phyloP scores from a whole-genome alignment of 53 echinoderm and acorn worm species.

The Pentamera pediparva region DNA sequence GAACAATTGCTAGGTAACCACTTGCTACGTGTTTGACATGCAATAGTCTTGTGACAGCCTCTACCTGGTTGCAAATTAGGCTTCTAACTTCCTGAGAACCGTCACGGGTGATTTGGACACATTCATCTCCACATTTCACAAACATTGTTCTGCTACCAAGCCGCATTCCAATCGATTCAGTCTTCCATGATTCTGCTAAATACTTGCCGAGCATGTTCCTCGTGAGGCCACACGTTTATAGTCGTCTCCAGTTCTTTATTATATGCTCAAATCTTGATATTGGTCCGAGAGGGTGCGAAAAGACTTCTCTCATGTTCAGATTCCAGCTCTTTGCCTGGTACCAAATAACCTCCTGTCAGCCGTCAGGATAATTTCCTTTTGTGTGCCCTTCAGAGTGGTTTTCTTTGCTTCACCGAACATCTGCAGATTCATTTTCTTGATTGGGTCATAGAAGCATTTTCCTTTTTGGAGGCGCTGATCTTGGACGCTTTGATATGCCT shows the following conservation, averaged over 20 bases:
- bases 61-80: no score
- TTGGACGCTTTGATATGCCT: neutral
- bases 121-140: no score
- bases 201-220: slow-evolving; percentile 3
- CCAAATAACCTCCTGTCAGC: slow-evolving; percentile 45
- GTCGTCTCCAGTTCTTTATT: slow-evolving; percentile 16
- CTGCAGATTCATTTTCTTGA: no score
- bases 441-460: no score
- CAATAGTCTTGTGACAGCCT: no score
- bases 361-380: slow-evolving; percentile 32
- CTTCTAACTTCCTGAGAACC: no score
- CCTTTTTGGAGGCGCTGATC: neutral
- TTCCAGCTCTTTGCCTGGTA: slow-evolving; percentile 13
- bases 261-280: slow-evolving; percentile 1
- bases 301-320: neutral
- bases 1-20: no score
- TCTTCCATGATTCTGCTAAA: no score
- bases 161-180: no score
- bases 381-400: neutral
- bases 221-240: neutral
- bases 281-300: slow-evolving; percentile 29
- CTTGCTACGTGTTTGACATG: no score
- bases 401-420: slow-evolving; percentile 3
- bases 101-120: no score
- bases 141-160: no score